These are phyloP conservation scores for Entelurus aequoreus DNA, from an alignment of 2,113 vertebrate species.

Conservation along the genomic window DNA sequence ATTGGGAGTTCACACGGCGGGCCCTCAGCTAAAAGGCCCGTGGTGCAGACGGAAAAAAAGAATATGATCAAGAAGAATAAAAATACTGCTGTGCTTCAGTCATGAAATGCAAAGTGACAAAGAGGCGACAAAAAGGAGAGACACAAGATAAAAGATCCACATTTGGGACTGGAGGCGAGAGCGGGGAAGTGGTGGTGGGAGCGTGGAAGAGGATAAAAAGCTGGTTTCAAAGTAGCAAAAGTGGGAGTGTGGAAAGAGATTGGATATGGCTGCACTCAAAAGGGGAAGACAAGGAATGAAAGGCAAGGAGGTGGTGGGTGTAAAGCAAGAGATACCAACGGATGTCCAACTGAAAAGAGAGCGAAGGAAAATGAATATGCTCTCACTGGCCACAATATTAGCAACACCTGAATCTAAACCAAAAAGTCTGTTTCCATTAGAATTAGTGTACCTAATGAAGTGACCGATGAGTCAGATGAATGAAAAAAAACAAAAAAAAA, in stretches of 20 bases:
- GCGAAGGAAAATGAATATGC: not conserved
- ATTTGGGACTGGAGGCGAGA: conserved; percentile 10
- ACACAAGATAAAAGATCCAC: conserved; percentile 21
- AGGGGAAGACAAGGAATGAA: conserved; percentile 30
- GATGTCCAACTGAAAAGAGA: conserved; percentile 1
- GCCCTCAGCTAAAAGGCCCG: conserved; percentile 39
- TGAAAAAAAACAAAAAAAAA: no score
- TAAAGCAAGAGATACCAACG: not conserved
- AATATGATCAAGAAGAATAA: conserved; percentile 14
- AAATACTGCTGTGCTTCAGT: conserved; percentile 10
- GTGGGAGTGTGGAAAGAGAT: conserved; percentile 49
- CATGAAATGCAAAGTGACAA: conserved; percentile 6
- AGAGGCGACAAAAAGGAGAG: conserved; percentile 20
- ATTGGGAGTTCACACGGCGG: conserved; percentile 11
- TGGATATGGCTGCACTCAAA: conserved; percentile 49
- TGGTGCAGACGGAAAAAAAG: conserved; percentile 8
- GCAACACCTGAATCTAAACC: no score
- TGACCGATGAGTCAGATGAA: no score
- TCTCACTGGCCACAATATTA: not conserved
- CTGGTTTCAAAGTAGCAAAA: conserved; percentile 47
- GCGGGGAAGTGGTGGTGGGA: conserved; percentile 35
- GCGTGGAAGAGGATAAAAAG: conserved; percentile 45
- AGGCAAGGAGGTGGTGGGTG: conserved; percentile 21
- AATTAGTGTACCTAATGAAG: no score
- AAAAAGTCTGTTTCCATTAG: no score